Conservation (phyloP, 2,113 vertebrate genomes). For the Chroicocephalus ridibundus region DNA sequence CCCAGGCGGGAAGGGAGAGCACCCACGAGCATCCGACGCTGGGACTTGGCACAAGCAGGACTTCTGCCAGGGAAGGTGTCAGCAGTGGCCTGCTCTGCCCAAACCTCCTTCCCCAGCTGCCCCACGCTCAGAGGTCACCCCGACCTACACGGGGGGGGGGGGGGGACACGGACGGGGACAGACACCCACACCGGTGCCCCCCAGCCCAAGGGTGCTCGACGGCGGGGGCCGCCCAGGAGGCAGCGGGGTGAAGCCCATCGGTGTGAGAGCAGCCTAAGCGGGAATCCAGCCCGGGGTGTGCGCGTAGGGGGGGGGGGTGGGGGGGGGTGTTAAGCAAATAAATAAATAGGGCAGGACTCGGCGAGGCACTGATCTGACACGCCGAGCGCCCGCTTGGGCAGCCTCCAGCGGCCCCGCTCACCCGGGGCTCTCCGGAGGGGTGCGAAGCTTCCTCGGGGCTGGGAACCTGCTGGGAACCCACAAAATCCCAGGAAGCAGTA, state of each 20-base stretch:
- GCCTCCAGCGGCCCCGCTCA: background rate
- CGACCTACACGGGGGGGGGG: background rate
- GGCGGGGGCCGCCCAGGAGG: background rate
- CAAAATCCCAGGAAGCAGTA: background rate
- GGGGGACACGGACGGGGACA: no score
- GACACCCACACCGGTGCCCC: background rate
- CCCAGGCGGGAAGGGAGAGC: background rate
- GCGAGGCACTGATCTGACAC: background rate
- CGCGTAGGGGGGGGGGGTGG: background rate
- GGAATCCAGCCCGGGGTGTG: background rate
- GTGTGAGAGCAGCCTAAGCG: background rate
- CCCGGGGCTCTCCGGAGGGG: background rate
- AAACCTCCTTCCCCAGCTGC: background rate
- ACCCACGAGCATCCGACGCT: background rate
- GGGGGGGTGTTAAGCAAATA: background rate
- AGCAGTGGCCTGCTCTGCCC: background rate
- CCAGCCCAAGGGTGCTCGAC: background rate
- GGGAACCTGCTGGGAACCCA: background rate
- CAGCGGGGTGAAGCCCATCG: background rate
- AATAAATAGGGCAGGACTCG: slow-evolving; percentile 5
- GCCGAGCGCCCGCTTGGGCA: background rate
- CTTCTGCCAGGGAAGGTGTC: background rate
- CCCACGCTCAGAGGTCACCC: background rate
- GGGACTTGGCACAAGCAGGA: background rate
- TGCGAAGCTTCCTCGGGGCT: background rate